Evolutionary conservation across 2,113 vertebrate species (phyloP).

Genomic region (Pluvianellus socialis): DNA sequence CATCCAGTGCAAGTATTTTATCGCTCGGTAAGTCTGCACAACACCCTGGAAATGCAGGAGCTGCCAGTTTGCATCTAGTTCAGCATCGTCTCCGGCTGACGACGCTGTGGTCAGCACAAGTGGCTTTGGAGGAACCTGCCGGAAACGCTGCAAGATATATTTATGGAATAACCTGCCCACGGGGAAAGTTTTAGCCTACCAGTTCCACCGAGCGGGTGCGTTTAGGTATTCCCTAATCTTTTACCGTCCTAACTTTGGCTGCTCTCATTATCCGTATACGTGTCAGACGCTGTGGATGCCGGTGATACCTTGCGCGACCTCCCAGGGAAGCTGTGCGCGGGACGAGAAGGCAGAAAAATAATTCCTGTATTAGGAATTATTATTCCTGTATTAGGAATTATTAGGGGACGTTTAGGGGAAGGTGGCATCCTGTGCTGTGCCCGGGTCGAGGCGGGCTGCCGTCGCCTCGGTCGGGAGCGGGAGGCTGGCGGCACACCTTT

Average conservation of each 20-base stretch:
- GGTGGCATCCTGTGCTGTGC: not conserved
- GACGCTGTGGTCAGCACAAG: not conserved
- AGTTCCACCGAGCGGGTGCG: not conserved
- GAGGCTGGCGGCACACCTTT: fast-evolving
- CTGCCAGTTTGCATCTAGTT: conserved; percentile 45
- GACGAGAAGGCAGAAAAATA: not conserved
- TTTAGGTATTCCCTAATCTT: not conserved
- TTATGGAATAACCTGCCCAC: conserved; percentile 38
- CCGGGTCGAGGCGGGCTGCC: not conserved
- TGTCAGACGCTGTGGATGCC: not conserved
- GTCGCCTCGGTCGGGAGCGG: fast-evolving
- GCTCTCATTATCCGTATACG: not conserved
- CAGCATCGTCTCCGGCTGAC: not conserved
- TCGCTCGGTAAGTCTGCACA: not conserved
- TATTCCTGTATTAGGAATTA: too few relatives aligned
- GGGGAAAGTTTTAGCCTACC: not conserved
- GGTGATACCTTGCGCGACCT: fast-evolving
- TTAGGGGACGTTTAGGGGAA: not conserved
- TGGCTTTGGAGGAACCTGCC: not conserved
- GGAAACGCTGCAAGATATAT: conserved; percentile 10
- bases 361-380: not conserved
- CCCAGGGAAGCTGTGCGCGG: fast-evolving
- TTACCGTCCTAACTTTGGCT: not conserved
- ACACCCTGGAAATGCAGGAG: not conserved
- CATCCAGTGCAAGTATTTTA: not conserved